Percentiles rank a stretch among this genome's conserved stretches.
Conservation (phyloP, 1,140 invertebrate species). For the Diorhabda sublineata region DNA sequence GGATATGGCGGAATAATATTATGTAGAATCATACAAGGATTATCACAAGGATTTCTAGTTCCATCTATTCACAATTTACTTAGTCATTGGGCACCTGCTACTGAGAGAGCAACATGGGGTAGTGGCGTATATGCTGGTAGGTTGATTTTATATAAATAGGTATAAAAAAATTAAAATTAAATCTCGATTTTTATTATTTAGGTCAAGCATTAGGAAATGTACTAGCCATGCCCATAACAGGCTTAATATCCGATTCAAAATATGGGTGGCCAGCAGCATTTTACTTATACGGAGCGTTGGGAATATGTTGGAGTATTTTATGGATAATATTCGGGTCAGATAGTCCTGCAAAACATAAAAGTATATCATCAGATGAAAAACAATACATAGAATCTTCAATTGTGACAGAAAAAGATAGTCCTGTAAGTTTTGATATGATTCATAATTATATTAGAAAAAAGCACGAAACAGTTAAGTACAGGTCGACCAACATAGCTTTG, state of each 20-base stretch:
- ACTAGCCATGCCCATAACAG: slow-evolving; percentile 65
- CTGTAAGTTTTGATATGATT: slow-evolving; percentile 38
- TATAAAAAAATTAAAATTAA: not conserved
- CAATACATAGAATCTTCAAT: slow-evolving; percentile 59
- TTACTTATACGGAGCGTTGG: slow-evolving; percentile 66
- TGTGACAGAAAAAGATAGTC: slow-evolving; percentile 47
- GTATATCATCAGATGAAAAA: slow-evolving; percentile 58
- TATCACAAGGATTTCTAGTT: slow-evolving; percentile 33
- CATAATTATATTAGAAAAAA: too few species aligned
- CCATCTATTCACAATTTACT: slow-evolving; percentile 32
- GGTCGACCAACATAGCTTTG: too few species aligned
- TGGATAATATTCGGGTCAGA: slow-evolving; percentile 64
- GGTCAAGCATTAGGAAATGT: slow-evolving; percentile 70
- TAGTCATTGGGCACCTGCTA: slow-evolving; percentile 31
- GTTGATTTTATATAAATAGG: not conserved
- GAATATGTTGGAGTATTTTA: slow-evolving; percentile 56
- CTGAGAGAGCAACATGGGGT: slow-evolving; percentile 31
- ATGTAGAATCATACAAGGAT: slow-evolving; percentile 32
- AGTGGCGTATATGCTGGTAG: slow-evolving; percentile 32
- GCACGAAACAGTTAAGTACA: too few species aligned
- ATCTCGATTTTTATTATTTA: slow-evolving; percentile 27
- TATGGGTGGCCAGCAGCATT: slow-evolving; percentile 76
- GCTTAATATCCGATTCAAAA: slow-evolving; percentile 57
- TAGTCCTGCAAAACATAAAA: slow-evolving; percentile 57
- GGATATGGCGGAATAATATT: slow-evolving; percentile 30